phyloP scores from a whole-genome alignment of 2,888 invertebrate species.

The Copidosoma aretas region DNA sequence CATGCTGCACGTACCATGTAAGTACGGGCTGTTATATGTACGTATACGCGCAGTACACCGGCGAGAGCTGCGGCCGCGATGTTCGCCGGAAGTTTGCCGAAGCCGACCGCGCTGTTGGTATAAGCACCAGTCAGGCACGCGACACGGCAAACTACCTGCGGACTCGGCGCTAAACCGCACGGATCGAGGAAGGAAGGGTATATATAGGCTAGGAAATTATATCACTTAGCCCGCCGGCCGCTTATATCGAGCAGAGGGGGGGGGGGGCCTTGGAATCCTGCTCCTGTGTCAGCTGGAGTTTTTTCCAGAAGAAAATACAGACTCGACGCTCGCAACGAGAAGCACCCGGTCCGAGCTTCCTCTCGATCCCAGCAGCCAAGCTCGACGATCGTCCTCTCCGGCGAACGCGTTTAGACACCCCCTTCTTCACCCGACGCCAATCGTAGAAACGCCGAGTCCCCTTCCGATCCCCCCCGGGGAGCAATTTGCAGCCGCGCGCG shows the following conservation, averaged over 20 bases:
- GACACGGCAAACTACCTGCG: slow-evolving; percentile 18
- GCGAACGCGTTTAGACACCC: too few species aligned
- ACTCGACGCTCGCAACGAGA: too few species aligned
- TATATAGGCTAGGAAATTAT: too few species aligned
- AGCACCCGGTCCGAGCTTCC: too few species aligned
- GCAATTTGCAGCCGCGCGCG: slow-evolving; percentile 1
- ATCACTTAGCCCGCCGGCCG: slow-evolving; percentile 12
- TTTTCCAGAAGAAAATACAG: too few species aligned
- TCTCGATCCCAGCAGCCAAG: too few species aligned
- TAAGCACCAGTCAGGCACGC: not conserved
- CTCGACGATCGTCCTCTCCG: too few species aligned
- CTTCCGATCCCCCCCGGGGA: not conserved
- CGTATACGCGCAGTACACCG: not conserved
- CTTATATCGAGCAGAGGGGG: too few species aligned
- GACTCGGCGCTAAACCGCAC: slow-evolving; percentile 21
- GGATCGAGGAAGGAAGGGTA: not conserved
- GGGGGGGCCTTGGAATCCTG: too few species aligned
- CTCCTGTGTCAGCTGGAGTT: too few species aligned
- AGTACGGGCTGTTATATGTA: too few species aligned
- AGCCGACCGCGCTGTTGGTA: slow-evolving; percentile 9
- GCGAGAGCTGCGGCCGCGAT: slow-evolving; percentile 10
- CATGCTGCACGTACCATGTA: too few species aligned
- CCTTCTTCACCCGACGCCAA: not conserved
- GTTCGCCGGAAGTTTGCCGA: slow-evolving; percentile 26
- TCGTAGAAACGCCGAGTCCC: slow-evolving; percentile 7